A percentile compares a stretch with the other conserved stretches of the same genome.
Conservation (phyloP, 1,140 invertebrate genomes). For the Drosophila orosa region DNA sequence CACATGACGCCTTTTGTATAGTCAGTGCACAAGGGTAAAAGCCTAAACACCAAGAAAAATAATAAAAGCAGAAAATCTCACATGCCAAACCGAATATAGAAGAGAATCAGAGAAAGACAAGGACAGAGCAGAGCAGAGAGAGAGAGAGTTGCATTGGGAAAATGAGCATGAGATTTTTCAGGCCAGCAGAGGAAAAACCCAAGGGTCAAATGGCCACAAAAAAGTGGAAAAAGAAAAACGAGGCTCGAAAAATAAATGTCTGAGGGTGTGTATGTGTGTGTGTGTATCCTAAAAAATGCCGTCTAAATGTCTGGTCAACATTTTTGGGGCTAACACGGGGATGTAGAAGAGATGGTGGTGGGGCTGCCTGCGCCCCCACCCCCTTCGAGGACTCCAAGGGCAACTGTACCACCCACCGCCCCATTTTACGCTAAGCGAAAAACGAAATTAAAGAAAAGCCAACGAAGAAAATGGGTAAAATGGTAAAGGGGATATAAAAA, state of each 20-base stretch:
- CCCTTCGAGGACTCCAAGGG: slow-evolving; percentile 40
- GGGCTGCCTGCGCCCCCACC: slow-evolving; percentile 5
- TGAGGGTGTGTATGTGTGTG: slow-evolving; percentile 8
- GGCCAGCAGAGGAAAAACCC: slow-evolving; percentile 9
- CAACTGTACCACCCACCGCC: slow-evolving; percentile 49
- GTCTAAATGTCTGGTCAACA: slow-evolving; percentile 56
- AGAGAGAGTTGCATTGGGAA: slow-evolving; percentile 17
- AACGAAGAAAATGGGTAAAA: neutral
- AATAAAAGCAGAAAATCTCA: slow-evolving; percentile 56
- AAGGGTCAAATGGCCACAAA: slow-evolving; percentile 12
- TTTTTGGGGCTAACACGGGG: slow-evolving; percentile 18
- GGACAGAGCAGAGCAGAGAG: slow-evolving; percentile 27
- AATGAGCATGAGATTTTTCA: slow-evolving; percentile 33
- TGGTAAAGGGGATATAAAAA: neutral
- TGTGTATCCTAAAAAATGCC: slow-evolving; percentile 29
- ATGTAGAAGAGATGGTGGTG: neutral
- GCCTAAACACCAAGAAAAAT: slow-evolving; percentile 24
- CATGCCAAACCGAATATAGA: slow-evolving; percentile 23
- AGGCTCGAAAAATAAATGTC: slow-evolving; percentile 10
- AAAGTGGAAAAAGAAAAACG: slow-evolving; percentile 14
- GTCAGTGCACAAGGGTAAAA: slow-evolving; percentile 46
- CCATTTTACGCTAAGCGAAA: neutral
- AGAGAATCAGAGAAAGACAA: slow-evolving; percentile 13
- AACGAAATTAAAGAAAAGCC: slow-evolving; percentile 11
- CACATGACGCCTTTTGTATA: slow-evolving; percentile 31